Percentiles rank a stretch among this genome's conserved stretches.
Conservation (phyloP, 2,113 vertebrate species). For the Leptosomus discolor region DNA sequence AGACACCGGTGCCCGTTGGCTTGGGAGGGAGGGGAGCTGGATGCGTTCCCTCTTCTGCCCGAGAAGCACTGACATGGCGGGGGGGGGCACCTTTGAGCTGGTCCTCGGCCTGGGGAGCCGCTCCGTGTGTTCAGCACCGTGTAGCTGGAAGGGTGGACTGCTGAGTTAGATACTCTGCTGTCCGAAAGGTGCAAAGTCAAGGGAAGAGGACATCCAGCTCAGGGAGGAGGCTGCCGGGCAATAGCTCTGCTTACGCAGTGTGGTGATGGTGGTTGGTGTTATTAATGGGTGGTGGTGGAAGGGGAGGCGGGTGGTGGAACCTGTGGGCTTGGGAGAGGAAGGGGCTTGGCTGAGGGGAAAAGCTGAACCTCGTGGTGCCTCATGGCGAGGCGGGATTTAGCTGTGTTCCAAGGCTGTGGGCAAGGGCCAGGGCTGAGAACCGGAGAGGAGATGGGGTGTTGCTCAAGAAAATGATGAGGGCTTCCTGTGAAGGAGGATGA, state of each 20-base stretch:
- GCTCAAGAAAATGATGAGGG: too few relatives aligned
- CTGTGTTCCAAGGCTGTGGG: not conserved
- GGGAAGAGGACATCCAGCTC: not conserved
- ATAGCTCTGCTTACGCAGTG: not conserved
- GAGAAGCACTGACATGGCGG: accelerated
- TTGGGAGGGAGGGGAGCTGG: not conserved
- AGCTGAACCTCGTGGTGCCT: not conserved
- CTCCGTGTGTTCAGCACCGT: accelerated
- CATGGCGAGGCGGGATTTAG: accelerated
- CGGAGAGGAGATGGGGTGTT: not conserved
- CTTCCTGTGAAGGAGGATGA: not conserved
- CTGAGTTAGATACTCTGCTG: not conserved
- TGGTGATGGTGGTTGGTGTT: not conserved
- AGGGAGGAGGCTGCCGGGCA: not conserved
- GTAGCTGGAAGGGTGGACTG: accelerated
- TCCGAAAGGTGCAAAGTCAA: not conserved
- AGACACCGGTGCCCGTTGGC: not conserved
- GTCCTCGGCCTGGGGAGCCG: not conserved
- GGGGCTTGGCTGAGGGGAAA: not conserved
- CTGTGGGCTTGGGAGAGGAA: too few relatives aligned
- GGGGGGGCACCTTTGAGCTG: not conserved
- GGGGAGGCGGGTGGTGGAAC: not conserved
- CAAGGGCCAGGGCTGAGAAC: not conserved
- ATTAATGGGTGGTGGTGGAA: too few relatives aligned
- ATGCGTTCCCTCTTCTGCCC: accelerated